Base-by-base conservation (phyloP, 1,140 invertebrate species). In the Achatina immaculata region DNA sequence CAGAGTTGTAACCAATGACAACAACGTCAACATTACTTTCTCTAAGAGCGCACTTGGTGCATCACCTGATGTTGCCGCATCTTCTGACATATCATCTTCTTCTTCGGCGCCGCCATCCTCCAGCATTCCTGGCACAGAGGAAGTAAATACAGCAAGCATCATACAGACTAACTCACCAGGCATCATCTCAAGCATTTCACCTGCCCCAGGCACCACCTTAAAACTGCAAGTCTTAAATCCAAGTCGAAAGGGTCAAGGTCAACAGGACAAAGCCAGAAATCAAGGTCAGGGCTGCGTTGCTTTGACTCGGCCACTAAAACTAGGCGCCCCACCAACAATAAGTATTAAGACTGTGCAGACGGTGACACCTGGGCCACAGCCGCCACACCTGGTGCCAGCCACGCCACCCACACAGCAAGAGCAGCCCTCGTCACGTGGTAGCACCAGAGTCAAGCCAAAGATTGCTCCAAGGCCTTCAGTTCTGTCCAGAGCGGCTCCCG, bases 281-380 rank as follows among this genome's bases (percentile, higher is more conserved):
- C n/a, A n/a, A 31, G 73, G 34, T 7, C 45, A 28, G 28, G 73
- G 73, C 3, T 58, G 34, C 48, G 28, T 62, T 1, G n/a, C 73
- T 7, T 43, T 78, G 42, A 78, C 75, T 11, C 31, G 75, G n/a
- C 75, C 75, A 66, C 31, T 78, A 11, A 3, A 28, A 31, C n/a
- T 78, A 14, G 55, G 40, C 1, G 48, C 36, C 36, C 34, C 73
- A 1, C 40, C 55, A 31, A 76, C 19, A 19, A 24, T 71, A 28
- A 71, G 68, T 28, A 19, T 71, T 1, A 71, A 45, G 42, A 45
- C 68, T 28, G 34, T 71, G 34, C 68, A 71, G 38, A 4, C 68
- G 11, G 40, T 38, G 1, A 42, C 68, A 42, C 68, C 40, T 45
- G 40, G 34, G 9, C 19, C 68, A 4, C 68, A 71, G 24, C 38